Evolutionary conservation across 2,797 vertebrate genomes (phyloP).

Genomic region (Parambassis ranga): DNA sequence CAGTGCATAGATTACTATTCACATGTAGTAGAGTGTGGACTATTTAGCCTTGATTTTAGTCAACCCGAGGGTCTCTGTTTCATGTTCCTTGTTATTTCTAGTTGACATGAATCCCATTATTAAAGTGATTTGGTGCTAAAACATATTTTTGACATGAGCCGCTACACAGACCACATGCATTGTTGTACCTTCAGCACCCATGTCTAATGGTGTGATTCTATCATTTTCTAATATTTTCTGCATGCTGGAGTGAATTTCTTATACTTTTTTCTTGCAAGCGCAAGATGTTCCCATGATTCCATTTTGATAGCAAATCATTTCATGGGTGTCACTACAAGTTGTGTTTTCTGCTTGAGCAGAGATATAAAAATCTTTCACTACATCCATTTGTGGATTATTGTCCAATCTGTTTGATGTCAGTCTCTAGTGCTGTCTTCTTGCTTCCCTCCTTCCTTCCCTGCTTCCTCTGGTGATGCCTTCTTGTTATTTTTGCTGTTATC

Average conservation of each 20-base stretch:
- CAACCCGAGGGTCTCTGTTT: background rate
- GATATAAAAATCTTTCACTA: constrained; percentile 54
- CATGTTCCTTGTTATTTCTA: background rate
- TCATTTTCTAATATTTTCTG: constrained; percentile 34
- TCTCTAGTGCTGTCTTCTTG: constrained; percentile 29
- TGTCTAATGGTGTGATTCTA: constrained; percentile 37
- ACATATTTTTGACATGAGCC: constrained; percentile 11
- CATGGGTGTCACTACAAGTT: constrained; percentile 53
- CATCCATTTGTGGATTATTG: constrained; percentile 64
- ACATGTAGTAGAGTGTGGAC: constrained; percentile 16
- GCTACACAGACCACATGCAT: background rate
- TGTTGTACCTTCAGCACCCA: background rate
- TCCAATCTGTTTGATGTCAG: constrained; percentile 62
- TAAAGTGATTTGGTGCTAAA: constrained; percentile 7
- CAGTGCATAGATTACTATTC: constrained; percentile 29
- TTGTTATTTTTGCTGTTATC: constrained; percentile 38
- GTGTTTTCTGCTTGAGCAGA: constrained; percentile 59
- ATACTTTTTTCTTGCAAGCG: background rate
- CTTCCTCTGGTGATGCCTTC: background rate
- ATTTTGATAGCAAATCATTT: constrained; percentile 58
- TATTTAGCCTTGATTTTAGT: constrained; percentile 25
- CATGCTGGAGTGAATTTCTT: constrained; percentile 8
- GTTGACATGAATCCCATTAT: background rate
- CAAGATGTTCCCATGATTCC: constrained; percentile 44
- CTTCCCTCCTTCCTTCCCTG: constrained; percentile 13